phyloP scores from a whole-genome alignment of 2,888 invertebrate species.

The Leptinotarsa haldemani region DNA sequence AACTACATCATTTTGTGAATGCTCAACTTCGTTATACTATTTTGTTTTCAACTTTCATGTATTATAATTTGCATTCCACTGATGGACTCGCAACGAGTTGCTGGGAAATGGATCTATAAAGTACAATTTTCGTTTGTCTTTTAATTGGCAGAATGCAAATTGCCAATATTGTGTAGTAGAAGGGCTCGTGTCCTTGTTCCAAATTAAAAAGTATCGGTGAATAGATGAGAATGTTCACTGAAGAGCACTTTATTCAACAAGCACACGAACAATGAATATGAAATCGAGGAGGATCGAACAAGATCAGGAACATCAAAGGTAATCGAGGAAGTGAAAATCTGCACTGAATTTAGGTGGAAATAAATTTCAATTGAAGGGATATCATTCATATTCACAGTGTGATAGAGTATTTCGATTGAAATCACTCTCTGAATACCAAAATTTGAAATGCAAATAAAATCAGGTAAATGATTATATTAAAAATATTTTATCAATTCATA shows the following conservation, averaged over 20 bases:
- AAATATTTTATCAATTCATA: too few species aligned
- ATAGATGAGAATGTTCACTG: background rate
- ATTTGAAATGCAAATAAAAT: too few species aligned
- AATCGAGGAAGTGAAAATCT: background rate
- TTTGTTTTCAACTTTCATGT: background rate
- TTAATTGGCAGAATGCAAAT: background rate
- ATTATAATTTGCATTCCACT: background rate
- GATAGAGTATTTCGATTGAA: background rate
- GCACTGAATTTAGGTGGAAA: background rate
- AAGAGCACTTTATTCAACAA: background rate
- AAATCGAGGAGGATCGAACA: background rate
- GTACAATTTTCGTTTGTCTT: background rate
- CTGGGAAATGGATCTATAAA: background rate
- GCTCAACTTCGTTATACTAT: too few species aligned
- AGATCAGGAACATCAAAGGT: background rate
- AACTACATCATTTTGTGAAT: too few species aligned
- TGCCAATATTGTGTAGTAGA: background rate
- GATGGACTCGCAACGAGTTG: background rate
- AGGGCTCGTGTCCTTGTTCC: background rate
- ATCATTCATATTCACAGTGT: background rate
- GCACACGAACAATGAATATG: background rate
- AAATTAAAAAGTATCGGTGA: background rate
- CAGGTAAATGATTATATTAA: too few species aligned
- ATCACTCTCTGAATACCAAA: background rate
- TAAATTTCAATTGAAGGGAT: background rate